Percentiles rank a stretch among this genome's conserved stretches.
Conservation (phyloP, 2,113 vertebrate genomes). For the Pomatostomus ruficeps region DNA sequence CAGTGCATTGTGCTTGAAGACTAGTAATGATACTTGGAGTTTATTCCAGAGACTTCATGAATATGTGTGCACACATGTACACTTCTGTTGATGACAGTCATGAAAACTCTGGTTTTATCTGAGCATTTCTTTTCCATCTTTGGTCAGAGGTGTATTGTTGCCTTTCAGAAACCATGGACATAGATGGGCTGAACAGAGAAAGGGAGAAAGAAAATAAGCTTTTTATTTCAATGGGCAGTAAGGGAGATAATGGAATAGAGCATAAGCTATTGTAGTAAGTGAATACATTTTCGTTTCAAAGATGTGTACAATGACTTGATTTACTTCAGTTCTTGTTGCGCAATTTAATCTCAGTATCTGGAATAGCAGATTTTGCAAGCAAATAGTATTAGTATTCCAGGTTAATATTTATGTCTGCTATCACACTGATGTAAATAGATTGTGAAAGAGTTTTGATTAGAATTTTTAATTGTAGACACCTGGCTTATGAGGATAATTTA, state of each 20-base stretch:
- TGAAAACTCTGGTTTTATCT: not conserved
- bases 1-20: not conserved
- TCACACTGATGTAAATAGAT: not conserved
- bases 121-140: not conserved
- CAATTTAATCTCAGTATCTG: not conserved
- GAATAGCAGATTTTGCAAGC: not conserved
- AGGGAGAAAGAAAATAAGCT: not conserved
- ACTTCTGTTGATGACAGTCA: not conserved
- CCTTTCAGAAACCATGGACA: not conserved
- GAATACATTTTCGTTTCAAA: not conserved
- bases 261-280: not conserved
- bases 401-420: not conserved
- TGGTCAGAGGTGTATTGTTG: not conserved
- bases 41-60: not conserved
- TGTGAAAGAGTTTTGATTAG: not conserved
- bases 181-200: not conserved
- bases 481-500: not conserved
- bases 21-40: not conserved
- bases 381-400: not conserved
- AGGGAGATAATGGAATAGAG: not conserved
- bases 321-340: not conserved
- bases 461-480: not conserved
- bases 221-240: not conserved
- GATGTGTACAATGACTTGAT: not conserved
- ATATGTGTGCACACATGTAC: not conserved